Evolutionary conservation across 2,888 invertebrate species (phyloP).

Genomic region (Cacoxenus indagator): DNA sequence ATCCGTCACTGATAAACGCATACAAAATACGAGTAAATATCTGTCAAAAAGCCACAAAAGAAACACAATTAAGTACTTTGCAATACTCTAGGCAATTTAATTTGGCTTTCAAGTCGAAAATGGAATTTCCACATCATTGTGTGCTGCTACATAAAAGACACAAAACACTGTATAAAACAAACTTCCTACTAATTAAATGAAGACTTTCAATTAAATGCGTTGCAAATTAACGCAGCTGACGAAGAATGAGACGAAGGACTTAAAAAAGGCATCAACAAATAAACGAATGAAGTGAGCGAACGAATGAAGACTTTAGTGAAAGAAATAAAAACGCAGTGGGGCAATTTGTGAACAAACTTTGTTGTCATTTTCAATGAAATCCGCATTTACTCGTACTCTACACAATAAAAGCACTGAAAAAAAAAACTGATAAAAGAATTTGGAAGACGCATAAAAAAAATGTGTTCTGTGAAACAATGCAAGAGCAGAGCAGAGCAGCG

Average conservation of each 20-base stretch:
- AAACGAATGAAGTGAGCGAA: too few species aligned
- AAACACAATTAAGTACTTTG: background rate
- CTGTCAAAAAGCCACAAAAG: background rate
- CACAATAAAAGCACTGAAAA: too few species aligned
- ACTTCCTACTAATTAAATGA: slow-evolving; percentile 11
- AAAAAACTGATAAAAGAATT: background rate
- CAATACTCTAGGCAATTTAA: background rate
- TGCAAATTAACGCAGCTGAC: slow-evolving; percentile 5
- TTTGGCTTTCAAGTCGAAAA: background rate
- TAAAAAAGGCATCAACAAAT: background rate
- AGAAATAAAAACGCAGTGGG: background rate
- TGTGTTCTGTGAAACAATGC: background rate
- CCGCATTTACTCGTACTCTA: background rate
- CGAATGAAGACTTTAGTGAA: background rate
- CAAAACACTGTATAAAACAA: background rate
- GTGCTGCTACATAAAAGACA: background rate
- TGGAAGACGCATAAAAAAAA: background rate
- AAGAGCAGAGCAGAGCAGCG: background rate
- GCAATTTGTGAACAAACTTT: background rate
- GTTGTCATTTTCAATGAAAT: slow-evolving; percentile 14
- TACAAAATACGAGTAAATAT: background rate
- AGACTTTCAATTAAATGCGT: slow-evolving; percentile 11
- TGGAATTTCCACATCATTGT: background rate
- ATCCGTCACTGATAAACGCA: background rate
- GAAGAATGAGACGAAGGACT: background rate